A percentile compares a stretch with the other conserved stretches of the same genome.
Conservation (phyloP, 1,140 invertebrate genomes). For the Musca domestica region DNA sequence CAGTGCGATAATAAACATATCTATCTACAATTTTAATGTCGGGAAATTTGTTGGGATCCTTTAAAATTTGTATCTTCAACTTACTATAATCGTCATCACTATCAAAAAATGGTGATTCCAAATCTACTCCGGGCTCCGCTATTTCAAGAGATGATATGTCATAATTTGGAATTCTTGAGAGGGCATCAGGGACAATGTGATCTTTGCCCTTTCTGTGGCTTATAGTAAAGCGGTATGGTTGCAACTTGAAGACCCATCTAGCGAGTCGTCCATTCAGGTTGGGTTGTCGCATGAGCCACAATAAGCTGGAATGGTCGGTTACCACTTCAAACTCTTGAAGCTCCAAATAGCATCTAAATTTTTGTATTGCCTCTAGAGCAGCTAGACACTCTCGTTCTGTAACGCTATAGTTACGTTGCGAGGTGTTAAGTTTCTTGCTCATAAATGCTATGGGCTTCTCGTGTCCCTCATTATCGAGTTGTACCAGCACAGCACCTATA, state of each 20-base stretch:
- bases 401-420: neutral
- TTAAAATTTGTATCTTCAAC: too few species aligned
- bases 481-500: neutral
- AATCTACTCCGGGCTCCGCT: neutral
- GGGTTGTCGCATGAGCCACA: too few species aligned
- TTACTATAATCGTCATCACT: too few species aligned
- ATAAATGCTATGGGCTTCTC: neutral
- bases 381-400: neutral
- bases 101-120: too few species aligned
- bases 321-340: neutral
- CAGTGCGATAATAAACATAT: too few species aligned
- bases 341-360: neutral
- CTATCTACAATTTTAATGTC: too few species aligned
- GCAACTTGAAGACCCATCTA: constrained; percentile 36
- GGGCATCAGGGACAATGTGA: constrained; percentile 14
- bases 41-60: too few species aligned
- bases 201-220: constrained; percentile 8
- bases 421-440: neutral
- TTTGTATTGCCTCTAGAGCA: neutral
- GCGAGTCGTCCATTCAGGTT: neutral
- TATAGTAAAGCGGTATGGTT: constrained; percentile 28
- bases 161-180: neutral
- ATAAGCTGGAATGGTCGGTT: neutral
- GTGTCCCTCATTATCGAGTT: neutral
- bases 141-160: constrained; percentile 2